A percentile compares a stretch with the other conserved stretches of the same genome.
These are phyloP conservation scores for Nixonia krombeini DNA, from an alignment of 1,140 invertebrate species.

Conservation along the genomic window DNA sequence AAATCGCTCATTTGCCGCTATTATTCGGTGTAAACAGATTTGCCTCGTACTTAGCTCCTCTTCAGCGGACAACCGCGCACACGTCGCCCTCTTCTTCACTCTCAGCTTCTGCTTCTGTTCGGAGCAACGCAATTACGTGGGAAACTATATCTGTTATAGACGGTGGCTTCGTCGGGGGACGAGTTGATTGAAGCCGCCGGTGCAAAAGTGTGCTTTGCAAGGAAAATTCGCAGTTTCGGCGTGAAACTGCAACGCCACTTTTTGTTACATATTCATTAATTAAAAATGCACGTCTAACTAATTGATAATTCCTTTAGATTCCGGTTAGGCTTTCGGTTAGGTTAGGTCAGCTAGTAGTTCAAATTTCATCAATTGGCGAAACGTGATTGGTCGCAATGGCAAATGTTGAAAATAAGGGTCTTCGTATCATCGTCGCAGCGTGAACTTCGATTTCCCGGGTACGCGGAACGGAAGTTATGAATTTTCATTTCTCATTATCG, in stretches of 20 bases:
- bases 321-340: too few species aligned
- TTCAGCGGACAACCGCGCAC: constrained; percentile 48
- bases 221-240: constrained; percentile 16
- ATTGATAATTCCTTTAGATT: too few species aligned
- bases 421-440: too few species aligned
- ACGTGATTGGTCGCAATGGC: too few species aligned
- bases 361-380: too few species aligned
- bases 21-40: constrained; percentile 68
- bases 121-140: constrained; percentile 51
- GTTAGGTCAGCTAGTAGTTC: too few species aligned
- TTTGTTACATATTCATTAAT: too few species aligned
- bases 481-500: constrained; percentile 45
- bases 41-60: constrained; percentile 50
- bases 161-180: constrained; percentile 33
- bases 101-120: constrained; percentile 24
- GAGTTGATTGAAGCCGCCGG: constrained; percentile 39
- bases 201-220: constrained; percentile 36
- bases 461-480: too few species aligned
- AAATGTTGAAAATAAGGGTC: too few species aligned
- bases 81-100: constrained; percentile 43
- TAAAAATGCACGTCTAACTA: too few species aligned
- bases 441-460: too few species aligned
- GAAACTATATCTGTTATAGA: constrained; percentile 49
- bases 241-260: too few species aligned
- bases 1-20: constrained; percentile 65